phyloP scores from a whole-genome alignment of 2,113 vertebrate species.

The Furnarius figulus region DNA sequence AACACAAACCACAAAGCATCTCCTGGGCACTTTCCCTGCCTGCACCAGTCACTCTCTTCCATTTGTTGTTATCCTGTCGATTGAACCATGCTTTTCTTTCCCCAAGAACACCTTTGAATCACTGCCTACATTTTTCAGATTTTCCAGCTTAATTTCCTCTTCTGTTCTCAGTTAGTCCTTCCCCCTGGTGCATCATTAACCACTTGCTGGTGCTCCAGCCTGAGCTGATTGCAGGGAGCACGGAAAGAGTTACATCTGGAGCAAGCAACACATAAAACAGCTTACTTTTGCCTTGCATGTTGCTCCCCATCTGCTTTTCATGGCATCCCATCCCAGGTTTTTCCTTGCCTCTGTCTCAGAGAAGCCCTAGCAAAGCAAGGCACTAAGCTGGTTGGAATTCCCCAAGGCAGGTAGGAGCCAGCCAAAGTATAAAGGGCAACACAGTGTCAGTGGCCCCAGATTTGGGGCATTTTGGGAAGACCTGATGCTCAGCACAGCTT shows the following conservation, averaged over 20 bases:
- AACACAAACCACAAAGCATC: not conserved
- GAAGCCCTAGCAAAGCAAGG: not conserved
- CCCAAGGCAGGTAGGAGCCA: not conserved
- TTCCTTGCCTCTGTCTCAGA: not conserved
- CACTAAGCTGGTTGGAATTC: not conserved
- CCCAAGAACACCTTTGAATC: not conserved
- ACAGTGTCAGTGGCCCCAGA: fast-evolving
- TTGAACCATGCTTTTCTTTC: not conserved
- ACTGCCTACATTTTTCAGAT: not conserved
- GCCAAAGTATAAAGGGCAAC: not conserved
- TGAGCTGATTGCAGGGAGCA: not conserved
- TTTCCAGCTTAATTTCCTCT: conserved; percentile 17
- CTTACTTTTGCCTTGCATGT: not conserved
- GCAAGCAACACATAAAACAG: not conserved
- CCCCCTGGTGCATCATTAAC: conserved; percentile 23
- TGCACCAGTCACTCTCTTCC: not conserved
- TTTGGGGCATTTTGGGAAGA: not conserved
- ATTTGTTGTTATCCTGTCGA: not conserved
- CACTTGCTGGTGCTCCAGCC: not conserved
- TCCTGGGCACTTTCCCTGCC: not conserved
- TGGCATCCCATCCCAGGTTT: not conserved
- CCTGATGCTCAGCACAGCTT: not conserved
- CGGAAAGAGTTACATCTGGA: not conserved
- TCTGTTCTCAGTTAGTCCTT: not conserved
- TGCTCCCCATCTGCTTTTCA: not conserved